Base-by-base conservation (phyloP, 2,113 vertebrate species). In the Atractosteus spatula region DNA sequence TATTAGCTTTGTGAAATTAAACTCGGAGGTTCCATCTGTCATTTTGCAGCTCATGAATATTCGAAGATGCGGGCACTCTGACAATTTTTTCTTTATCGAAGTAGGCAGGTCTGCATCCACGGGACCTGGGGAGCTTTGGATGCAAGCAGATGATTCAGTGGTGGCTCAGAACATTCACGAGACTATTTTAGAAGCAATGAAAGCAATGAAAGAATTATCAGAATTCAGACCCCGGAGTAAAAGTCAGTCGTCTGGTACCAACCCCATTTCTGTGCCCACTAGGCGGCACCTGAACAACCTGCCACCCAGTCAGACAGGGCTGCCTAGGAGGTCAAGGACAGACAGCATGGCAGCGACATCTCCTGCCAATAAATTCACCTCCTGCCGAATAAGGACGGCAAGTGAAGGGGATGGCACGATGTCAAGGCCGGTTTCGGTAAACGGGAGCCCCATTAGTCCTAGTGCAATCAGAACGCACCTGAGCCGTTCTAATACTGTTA, bases 111-210 rank as follows among this genome's bases (percentile, higher is more conserved):
- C 96, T 0, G 95, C 97, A 0, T 91, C 94, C 80, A 99, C 95
- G 7, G 97, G 97, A n/a, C 96, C 97, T 4, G 97, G 97, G 2
- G 97, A 99, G 88, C 84, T 99, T 16, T 99, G 97, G 97, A 99
- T 99, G 97, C 97, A 99, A 80, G 96, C 95, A 0, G 97, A 99
- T 57, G 97, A 99, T 84, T 94, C 95, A 0, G 97, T 99, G 79
- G 97, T 99, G 81, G 97, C 97, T n/a, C 97, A 99, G 75, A 97
- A 95, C 83, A 99, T 99, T 78, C 97, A 99, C 71, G 97, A 99
- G 84, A 99, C 97, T 44, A 97, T 99, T 71, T 74, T 99, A 79
- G 97, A 97, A 83, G 96, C 96, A 3, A 99, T 99, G 97, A 97
- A 95, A 83, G 96, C 97, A 2, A 94, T 99, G 89, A 97, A 97